Conservation (phyloP, 2,113 vertebrate species). For the Rhegmatorhina hoffmannsi region DNA sequence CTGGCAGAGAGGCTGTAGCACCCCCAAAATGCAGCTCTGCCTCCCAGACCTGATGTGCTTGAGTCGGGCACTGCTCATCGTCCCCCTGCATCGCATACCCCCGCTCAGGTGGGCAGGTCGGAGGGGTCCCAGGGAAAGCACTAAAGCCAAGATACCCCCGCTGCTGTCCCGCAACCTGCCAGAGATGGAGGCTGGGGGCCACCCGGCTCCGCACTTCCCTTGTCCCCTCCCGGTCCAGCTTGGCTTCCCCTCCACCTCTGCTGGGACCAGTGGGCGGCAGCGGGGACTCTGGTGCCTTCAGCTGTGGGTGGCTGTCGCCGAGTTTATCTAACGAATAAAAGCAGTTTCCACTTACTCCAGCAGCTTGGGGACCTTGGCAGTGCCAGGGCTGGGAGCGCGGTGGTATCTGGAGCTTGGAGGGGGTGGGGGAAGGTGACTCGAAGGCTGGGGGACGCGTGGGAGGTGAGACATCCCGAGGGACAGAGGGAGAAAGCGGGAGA, state of each 20-base stretch:
- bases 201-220: not conserved
- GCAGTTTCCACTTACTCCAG: conserved; percentile 47
- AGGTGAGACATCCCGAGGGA: not conserved
- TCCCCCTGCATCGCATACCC: not conserved
- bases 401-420: not conserved
- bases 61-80: not conserved
- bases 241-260: conserved; percentile 48
- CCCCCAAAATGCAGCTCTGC: conserved; percentile 14
- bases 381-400: not conserved
- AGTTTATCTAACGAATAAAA: conserved; percentile 62
- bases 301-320: conserved; percentile 24
- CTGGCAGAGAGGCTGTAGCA: conserved; percentile 6
- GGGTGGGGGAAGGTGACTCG: no score
- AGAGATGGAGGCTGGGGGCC: not conserved
- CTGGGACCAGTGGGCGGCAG: not conserved
- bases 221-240: not conserved
- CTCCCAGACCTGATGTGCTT: not conserved
- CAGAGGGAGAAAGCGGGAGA: not conserved
- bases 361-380: not conserved
- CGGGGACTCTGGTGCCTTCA: conserved; percentile 56
- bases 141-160: not conserved
- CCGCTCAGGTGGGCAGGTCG: not conserved
- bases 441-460: not conserved
- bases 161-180: not conserved
- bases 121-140: not conserved